Base-by-base conservation (phyloP, 2,797 vertebrate genomes). In the Champsocephalus esox region DNA sequence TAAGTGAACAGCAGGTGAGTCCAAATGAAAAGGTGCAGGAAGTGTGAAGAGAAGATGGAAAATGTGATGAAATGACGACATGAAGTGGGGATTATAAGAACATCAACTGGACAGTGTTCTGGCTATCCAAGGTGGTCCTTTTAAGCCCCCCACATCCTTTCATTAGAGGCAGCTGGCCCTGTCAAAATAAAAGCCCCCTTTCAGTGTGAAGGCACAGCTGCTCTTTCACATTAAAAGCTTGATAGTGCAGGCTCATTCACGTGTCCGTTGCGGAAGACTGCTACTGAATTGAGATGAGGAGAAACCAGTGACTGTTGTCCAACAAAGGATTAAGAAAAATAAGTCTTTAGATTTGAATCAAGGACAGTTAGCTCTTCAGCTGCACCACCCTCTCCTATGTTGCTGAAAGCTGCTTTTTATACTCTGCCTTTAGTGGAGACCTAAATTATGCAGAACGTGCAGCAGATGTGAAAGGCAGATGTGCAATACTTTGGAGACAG, bases 121-220 rank as follows among this genome's bases (percentile, higher is more conserved):
- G 65, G 70, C 72, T 73, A 54, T 81, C 83, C 86, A 70, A 10
- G 17, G 74, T 63, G 62, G 75, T 77, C 80, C 71, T 55, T 71
- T 83, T 46, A 83, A 80, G 48, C 38, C 60, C 59, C 55, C 13
- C 41, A 45, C 54, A 62, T 66, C 77, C 56, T 82, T 89, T 84
- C 82, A 84, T 50, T 43, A 46, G 48, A 56, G 63, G 69, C 87
- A 87, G 86, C 89, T 82, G 84, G 75, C 77, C 62, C 69, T 86
- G 79, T 87, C 87, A 91, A 86, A 92, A 84, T 92, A 91, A 88
- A 85, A 82, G 89, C 75, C 66, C 54, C 82, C 83, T 92, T 92
- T 92, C 85, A 91, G 81, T 71, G 14, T 56, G 73, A 87, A 54
- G 44, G 66, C 87, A 81, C 92, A 93, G 88, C 90, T 91, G 90